These are phyloP conservation scores for Spondyliosoma cantharus DNA, from an alignment of 2,797 vertebrate genomes.

Conservation along the genomic window DNA sequence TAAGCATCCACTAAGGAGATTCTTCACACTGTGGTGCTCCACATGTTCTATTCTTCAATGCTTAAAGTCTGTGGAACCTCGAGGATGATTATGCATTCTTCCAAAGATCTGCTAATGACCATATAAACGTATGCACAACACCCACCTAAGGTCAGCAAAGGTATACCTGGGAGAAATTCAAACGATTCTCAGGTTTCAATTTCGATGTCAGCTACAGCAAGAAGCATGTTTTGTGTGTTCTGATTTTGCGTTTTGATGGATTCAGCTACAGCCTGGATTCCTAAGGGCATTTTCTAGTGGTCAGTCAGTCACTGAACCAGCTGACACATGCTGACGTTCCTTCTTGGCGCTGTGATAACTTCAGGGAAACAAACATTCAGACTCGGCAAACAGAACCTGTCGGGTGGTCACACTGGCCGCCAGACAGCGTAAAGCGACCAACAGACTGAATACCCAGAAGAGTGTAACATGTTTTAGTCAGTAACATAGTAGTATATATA, in stretches of 20 bases:
- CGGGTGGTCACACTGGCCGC: background rate
- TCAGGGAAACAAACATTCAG: background rate
- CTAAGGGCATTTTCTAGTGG: background rate
- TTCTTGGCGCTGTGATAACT: background rate
- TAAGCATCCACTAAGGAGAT: constrained; percentile 13
- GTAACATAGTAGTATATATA: too few species aligned
- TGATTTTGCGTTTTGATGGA: background rate
- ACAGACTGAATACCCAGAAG: constrained; percentile 9
- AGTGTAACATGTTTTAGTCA: background rate
- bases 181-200: background rate
- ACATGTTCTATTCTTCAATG: constrained; percentile 15
- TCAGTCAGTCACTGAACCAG: background rate
- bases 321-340: background rate
- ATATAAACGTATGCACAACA: constrained; percentile 25
- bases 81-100: constrained; percentile 30
- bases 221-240: background rate
- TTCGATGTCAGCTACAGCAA: background rate
- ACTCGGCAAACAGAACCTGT: constrained; percentile 20
- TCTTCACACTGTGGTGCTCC: constrained; percentile 1
- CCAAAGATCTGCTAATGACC: constrained; percentile 21
- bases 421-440: background rate
- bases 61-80: constrained; percentile 16
- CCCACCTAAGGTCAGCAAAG: constrained; percentile 24
- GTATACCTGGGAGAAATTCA: constrained; percentile 4
- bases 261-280: background rate